These are phyloP conservation scores for Eubasilissa splendida DNA, from an alignment of 2,888 invertebrate genomes.

Conservation along the genomic window DNA sequence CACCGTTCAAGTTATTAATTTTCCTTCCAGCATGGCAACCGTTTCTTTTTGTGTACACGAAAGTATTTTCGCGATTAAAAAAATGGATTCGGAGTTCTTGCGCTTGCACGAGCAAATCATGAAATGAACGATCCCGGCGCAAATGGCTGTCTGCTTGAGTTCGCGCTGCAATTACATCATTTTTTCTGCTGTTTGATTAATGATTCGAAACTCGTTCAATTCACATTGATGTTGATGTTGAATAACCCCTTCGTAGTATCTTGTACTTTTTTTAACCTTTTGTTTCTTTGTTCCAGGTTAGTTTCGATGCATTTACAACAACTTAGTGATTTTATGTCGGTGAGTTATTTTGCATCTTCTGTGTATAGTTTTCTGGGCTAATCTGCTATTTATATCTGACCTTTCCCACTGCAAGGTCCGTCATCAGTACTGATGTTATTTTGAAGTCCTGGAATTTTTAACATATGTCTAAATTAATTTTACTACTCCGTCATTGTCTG, in stretches of 20 bases:
- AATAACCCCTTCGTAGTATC: not conserved
- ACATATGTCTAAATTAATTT: not conserved
- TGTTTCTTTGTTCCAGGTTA: constrained; percentile 37
- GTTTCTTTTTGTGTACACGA: constrained; percentile 23
- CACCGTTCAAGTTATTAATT: constrained; percentile 54
- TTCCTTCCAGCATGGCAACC: constrained; percentile 39
- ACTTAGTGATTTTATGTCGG: not conserved
- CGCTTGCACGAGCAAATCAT: constrained; percentile 36
- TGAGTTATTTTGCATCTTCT: not conserved
- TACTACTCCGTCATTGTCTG: not conserved
- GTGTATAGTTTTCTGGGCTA: too few species aligned
- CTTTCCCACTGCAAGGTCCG: not conserved
- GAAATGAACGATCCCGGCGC: constrained; percentile 29
- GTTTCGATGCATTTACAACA: not conserved
- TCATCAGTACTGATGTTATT: not conserved
- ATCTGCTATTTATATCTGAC: too few species aligned
- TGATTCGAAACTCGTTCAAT: constrained; percentile 14
- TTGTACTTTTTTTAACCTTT: not conserved
- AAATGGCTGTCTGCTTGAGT: constrained; percentile 8
- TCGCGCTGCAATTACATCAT: not conserved
- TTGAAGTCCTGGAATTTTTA: not conserved
- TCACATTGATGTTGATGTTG: constrained; percentile 28
- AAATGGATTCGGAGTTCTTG: constrained; percentile 14
- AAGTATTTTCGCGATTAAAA: constrained; percentile 43
- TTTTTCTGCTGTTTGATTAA: constrained; percentile 30